These are phyloP conservation scores for Tauraco erythrolophus DNA, from an alignment of 2,113 vertebrate genomes.

Conservation along the genomic window DNA sequence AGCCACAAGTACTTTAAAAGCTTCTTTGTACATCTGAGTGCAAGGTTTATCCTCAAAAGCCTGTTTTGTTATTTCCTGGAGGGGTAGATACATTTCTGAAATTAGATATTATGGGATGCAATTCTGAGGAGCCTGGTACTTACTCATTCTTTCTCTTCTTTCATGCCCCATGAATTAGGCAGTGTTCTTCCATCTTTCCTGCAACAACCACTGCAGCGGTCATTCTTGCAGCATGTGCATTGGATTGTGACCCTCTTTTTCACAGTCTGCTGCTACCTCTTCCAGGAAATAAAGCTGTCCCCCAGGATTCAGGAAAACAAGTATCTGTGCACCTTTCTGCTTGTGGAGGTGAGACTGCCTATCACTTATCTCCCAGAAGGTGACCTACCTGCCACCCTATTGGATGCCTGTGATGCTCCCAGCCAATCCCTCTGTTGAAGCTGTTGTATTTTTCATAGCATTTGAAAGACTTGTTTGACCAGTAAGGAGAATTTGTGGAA, in stretches of 20 bases:
- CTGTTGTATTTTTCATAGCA: neutral
- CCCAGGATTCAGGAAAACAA: neutral
- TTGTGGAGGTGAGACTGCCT: neutral
- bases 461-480: neutral
- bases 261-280: neutral
- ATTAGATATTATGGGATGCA: neutral
- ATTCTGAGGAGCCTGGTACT: neutral
- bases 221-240: neutral
- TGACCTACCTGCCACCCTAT: neutral
- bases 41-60: neutral
- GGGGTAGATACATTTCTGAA: neutral
- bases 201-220: neutral
- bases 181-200: neutral
- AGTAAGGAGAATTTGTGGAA: neutral
- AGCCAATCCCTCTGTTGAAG: neutral
- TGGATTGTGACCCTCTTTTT: neutral
- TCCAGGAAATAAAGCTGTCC: neutral
- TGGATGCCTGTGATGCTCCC: neutral
- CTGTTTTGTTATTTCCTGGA: neutral
- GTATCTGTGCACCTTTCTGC: neutral
- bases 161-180: neutral
- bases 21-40: neutral
- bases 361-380: neutral
- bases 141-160: neutral
- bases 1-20: neutral